Evolutionary conservation across 2,113 vertebrate genomes (phyloP), one percentile per base, ranked within the genome.

Genomic region (Caracal caracal): DNA sequence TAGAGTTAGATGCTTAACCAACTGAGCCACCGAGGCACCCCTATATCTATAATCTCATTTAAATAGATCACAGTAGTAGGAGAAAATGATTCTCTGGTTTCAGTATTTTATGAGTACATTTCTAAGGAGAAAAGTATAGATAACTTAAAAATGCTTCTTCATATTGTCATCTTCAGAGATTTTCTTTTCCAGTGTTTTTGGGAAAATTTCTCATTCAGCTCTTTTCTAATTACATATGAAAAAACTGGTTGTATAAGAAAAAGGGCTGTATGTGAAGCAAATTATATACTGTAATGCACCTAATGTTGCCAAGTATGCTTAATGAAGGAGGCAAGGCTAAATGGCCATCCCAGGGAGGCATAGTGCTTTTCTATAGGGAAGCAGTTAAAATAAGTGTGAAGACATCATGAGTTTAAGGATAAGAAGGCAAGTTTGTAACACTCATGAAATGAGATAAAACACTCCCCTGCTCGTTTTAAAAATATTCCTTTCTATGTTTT

Each of bases 301-400:
- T 68, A 78, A 30, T 93, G 33, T 87, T 96, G 61, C 87, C 78
- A 95, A 28, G 16, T 84, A 63, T 1, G 28, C 22, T 79, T 80
- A 83, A 65, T 66, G 35, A 94, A 95, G 53, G 61, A 95, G 53
- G 37, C 6, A 19, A 51, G 43, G n/a, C 73, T 37, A 22, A 30
- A 65, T 66, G 79, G 71, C 37, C 53, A 65, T 79, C 30, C 30
- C 43, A 56, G 70, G 20, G 61, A 84, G 51, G 35, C 73, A 84
- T 47, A 85, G 33, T 81, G 75, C n/a, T 63, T 88, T 78, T 91
- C 35, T 91, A 7, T 28, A 78, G 6, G 53, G 35, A 93, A 90
- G 26, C 61, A 87, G 43, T 95, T 88, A 88, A 88, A 95, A 66
- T 93, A 93, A 86, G 43, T 93, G 93, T 93, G 76, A 90, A 93